phyloP scores from a whole-genome alignment of 2,113 vertebrate genomes.

The Rhagologus leucostigma region DNA sequence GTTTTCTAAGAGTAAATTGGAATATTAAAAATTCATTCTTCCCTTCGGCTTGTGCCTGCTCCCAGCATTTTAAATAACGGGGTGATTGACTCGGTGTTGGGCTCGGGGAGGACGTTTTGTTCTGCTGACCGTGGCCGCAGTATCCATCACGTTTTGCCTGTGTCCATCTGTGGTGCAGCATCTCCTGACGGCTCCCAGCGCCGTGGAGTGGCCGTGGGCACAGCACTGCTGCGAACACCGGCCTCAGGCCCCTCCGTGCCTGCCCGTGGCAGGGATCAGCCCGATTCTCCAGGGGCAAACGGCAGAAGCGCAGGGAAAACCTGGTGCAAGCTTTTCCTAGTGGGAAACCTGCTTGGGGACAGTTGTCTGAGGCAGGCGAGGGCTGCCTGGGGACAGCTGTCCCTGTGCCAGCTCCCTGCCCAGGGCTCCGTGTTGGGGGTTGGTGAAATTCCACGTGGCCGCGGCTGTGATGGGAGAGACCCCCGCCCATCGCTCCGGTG shows the following conservation, averaged over 20 bases:
- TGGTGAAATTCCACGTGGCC: neutral
- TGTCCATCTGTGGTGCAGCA: rapidly evolving
- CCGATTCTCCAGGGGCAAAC: rapidly evolving
- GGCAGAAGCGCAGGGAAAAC: rapidly evolving
- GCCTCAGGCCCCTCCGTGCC: neutral
- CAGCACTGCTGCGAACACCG: neutral
- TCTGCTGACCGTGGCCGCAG: neutral
- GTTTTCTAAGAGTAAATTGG: constrained; percentile 10
- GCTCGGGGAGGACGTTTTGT: neutral
- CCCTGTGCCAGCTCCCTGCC: neutral
- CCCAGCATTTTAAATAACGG: neutral
- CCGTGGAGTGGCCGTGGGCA: rapidly evolving
- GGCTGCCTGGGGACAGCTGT: neutral
- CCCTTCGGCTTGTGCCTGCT: neutral
- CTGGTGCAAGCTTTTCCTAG: neutral
- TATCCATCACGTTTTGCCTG: rapidly evolving
- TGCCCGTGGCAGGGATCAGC: neutral
- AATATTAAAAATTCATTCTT: constrained; percentile 21
- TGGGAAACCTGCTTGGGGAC: neutral
- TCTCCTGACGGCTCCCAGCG: rapidly evolving
- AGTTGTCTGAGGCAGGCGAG: rapidly evolving
- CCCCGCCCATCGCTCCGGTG: rapidly evolving
- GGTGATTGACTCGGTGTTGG: neutral
- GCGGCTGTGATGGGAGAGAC: rapidly evolving
- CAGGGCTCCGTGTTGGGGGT: rapidly evolving